Base-by-base conservation (phyloP, 2,797 vertebrate genomes). In the Botia kubotai region DNA sequence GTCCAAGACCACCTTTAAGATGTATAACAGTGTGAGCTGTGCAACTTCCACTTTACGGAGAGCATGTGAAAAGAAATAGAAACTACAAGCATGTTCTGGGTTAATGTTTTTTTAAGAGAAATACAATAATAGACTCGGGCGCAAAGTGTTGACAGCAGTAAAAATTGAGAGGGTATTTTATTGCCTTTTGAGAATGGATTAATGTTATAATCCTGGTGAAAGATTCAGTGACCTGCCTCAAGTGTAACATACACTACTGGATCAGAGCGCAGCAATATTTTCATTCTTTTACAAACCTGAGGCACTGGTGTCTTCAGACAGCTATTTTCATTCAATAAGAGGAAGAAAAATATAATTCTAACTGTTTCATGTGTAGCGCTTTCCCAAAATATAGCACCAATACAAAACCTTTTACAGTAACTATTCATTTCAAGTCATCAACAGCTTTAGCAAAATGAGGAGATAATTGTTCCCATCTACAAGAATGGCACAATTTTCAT, bases 1-100 rank as follows among this genome's bases (percentile, higher is more conserved):
- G 89, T 96, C 95, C 95, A 96, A 95, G 96, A 96, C 96, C 96
- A 97, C 96, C 96, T 91, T 89, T 90, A 90, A 87, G 91, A 91
- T 87, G 89, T 58, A 82, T 89, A 90, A 60, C 69, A 53, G 11
- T 77, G 71, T 33, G 60, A 53, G 69, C 53, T 21, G 39, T 14
- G 55, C 29, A 70, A 81, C 39, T 63, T 77, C 69, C 69, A 79
- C 77, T 53, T 71, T 71, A 17, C 73, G 77, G 4, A 80, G 67
- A 81, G 33, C 63, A 72, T 46, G 53, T 52, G 21, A 71, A 69
- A 23, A 75, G 76, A 76, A 36, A 17, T 33, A 75, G 46, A 85
- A 84, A 76, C 75, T 70, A 63, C 81, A 80, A 82, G 50, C 73
- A 52, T 70, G 73, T 69, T 75, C 7, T 19, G 33, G 72, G 82